Evolutionary conservation across 2,888 invertebrate genomes (phyloP).

Genomic region (Caenorhabditis virilis): DNA sequence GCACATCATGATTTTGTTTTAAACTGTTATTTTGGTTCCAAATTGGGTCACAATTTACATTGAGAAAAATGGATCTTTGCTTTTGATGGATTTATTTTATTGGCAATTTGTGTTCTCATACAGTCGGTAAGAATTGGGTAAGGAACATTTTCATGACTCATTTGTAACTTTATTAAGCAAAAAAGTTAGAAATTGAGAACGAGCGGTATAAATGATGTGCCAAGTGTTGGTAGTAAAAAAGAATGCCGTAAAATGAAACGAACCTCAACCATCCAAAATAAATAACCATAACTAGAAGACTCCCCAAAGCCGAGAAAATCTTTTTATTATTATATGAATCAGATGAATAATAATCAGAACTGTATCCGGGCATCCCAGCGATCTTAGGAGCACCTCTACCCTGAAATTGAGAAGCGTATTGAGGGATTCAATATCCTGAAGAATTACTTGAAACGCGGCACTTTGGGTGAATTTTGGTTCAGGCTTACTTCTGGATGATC

Average conservation of each 20-base stretch:
- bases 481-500: slow-evolving; percentile 1
- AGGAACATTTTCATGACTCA: too few species aligned
- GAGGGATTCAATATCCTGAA: not conserved
- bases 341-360: slow-evolving; percentile 55
- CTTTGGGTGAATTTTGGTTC: slow-evolving; percentile 64
- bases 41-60: too few species aligned
- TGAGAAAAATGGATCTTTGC: too few species aligned
- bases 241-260: not conserved
- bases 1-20: not conserved
- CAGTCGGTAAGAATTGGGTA: too few species aligned
- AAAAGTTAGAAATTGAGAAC: not conserved
- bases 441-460: slow-evolving; percentile 57
- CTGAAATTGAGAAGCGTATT: slow-evolving; percentile 15
- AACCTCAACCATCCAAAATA: slow-evolving; percentile 61
- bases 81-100: too few species aligned
- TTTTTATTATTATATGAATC: slow-evolving; percentile 51
- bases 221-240: too few species aligned
- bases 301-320: slow-evolving; percentile 48
- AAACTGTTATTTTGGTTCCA: too few species aligned
- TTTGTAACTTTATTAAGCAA: not conserved
- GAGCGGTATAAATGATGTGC: too few species aligned
- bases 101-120: too few species aligned
- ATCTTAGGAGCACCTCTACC: slow-evolving; percentile 25
- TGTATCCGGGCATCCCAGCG: slow-evolving; percentile 26
- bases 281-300: slow-evolving; percentile 46